Evolutionary conservation across 2,888 invertebrate genomes (phyloP).

Genomic region (Dorcus parallelipipedus): DNA sequence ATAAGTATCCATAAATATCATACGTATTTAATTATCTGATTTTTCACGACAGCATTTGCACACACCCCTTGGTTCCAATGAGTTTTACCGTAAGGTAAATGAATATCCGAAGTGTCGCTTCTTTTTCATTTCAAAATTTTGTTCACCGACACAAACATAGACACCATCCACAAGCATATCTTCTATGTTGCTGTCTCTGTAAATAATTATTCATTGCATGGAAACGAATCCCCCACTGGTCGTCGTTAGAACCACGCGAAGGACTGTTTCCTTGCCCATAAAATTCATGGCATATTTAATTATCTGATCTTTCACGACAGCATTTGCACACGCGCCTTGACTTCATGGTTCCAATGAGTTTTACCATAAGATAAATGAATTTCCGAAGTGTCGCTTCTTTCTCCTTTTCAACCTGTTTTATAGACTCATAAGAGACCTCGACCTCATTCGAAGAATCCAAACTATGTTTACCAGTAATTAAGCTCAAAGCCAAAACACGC

Average conservation of each 20-base stretch:
- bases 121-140: constrained; percentile 68
- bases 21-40: too few relatives aligned
- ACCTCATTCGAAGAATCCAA: constrained; percentile 12
- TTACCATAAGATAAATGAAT: constrained; percentile 1
- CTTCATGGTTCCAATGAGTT: too few relatives aligned
- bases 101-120: not conserved
- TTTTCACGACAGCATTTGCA: too few relatives aligned
- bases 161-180: constrained; percentile 72
- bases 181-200: constrained; percentile 45
- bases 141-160: constrained; percentile 87
- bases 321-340: too few relatives aligned
- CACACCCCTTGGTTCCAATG: too few relatives aligned
- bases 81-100: not conserved
- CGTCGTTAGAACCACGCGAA: constrained; percentile 86
- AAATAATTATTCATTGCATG: constrained; percentile 68
- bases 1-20: too few relatives aligned
- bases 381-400: not conserved
- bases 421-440: not conserved
- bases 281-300: constrained; percentile 63
- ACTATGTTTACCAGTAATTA: constrained; percentile 71
- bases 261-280: constrained; percentile 88
- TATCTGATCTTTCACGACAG: constrained; percentile 75
- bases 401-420: not conserved
- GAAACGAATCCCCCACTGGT: constrained; percentile 86
- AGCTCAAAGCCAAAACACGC: constrained; percentile 81